Evolutionary conservation across 2,888 invertebrate species (phyloP).

Genomic region (Drosophila mimica): DNA sequence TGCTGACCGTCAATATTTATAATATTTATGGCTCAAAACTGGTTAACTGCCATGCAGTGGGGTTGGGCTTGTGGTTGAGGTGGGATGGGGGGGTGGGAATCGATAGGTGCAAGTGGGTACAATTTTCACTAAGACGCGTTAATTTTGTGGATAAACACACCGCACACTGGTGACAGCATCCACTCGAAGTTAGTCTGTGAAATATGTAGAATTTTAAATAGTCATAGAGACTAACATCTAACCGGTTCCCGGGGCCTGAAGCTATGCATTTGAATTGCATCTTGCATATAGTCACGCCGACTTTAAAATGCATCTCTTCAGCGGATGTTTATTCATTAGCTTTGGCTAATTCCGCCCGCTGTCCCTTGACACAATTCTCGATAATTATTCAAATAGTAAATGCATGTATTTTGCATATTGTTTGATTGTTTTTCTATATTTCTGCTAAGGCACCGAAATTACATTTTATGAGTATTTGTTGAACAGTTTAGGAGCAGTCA

Average conservation of each 20-base stretch:
- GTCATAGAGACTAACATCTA: constrained; percentile 31
- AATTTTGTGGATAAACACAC: constrained; percentile 69
- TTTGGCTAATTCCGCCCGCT: constrained; percentile 11
- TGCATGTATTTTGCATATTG: background rate
- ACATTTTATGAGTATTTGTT: constrained; percentile 15
- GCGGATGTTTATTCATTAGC: constrained; percentile 16
- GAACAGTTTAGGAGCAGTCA: constrained; percentile 8
- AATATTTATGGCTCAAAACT: constrained; percentile 43
- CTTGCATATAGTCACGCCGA: constrained; percentile 38
- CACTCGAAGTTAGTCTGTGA: constrained; percentile 20
- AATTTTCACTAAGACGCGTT: constrained; percentile 73
- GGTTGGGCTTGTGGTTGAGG: background rate
- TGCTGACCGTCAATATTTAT: constrained; percentile 39
- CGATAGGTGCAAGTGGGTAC: constrained; percentile 1
- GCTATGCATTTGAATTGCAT: constrained; percentile 22
- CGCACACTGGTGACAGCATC: constrained; percentile 29
- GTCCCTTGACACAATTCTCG: constrained; percentile 27
- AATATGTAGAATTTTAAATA: constrained; percentile 31
- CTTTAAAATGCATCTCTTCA: constrained; percentile 33
- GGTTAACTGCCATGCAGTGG: constrained; percentile 44
- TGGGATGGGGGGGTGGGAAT: background rate
- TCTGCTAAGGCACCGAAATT: background rate
- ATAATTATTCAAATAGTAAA: background rate
- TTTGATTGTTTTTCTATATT: background rate
- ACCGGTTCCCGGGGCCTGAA: constrained; percentile 40